Evolutionary conservation across 2,113 vertebrate genomes (phyloP).

Genomic region (Pyrgilauda ruficollis): DNA sequence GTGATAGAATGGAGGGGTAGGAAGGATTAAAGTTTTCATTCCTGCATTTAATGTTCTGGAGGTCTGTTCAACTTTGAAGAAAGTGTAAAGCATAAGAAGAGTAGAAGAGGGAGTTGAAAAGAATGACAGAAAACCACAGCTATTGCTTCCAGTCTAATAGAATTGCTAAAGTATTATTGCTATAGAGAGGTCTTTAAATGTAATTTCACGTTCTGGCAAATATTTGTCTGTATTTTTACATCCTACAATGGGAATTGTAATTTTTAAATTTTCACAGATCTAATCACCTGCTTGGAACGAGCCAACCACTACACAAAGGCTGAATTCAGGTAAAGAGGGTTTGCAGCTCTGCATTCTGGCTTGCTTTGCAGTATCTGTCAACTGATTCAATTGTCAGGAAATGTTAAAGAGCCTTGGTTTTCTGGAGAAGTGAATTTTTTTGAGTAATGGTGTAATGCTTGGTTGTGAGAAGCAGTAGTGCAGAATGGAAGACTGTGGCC

Average conservation of each 20-base stretch:
- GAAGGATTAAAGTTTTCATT: background rate
- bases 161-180: background rate
- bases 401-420: background rate
- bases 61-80: background rate
- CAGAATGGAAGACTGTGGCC: background rate
- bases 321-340: conserved; percentile 79
- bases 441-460: background rate
- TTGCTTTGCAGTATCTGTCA: background rate
- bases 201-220: background rate
- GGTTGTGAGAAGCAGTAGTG: background rate
- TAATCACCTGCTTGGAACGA: conserved; percentile 84
- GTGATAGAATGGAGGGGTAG: background rate
- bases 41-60: background rate
- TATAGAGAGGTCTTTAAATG: background rate
- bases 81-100: background rate
- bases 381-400: background rate
- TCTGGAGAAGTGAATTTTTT: background rate
- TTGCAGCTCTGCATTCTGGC: background rate
- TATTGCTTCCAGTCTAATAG: background rate
- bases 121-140: background rate
- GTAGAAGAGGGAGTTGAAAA: background rate
- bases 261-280: conserved; percentile 74
- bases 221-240: background rate
- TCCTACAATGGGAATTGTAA: background rate
- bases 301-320: conserved; percentile 74